Conservation (phyloP, 1,140 invertebrate species). For the Listronotus bonariensis region DNA sequence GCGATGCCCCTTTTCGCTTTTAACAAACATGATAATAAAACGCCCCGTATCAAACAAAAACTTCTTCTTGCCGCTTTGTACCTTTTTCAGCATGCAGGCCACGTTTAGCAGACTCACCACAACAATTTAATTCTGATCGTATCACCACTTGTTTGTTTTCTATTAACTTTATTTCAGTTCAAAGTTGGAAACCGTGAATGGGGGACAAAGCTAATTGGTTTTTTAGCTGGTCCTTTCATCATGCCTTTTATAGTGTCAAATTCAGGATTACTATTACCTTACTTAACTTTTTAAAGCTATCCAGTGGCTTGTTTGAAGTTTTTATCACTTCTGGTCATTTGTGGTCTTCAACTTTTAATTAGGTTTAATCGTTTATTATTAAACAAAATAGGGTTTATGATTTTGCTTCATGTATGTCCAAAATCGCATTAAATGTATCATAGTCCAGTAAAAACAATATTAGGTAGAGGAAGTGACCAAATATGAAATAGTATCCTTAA, state of each 20-base stretch:
- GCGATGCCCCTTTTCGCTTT: too few relatives aligned
- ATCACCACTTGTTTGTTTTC: constrained; percentile 39
- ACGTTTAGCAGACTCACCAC: constrained; percentile 36
- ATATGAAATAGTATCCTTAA: too few relatives aligned
- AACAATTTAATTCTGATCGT: constrained; percentile 42
- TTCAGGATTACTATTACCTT: constrained; percentile 16
- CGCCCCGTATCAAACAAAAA: not conserved
- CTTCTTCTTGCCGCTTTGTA: not conserved
- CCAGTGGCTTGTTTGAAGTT: not conserved
- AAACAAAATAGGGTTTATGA: too few relatives aligned
- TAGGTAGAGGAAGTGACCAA: too few relatives aligned
- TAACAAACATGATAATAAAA: too few relatives aligned
- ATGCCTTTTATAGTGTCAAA: constrained; percentile 25
- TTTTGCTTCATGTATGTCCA: too few relatives aligned
- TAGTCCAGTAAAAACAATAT: too few relatives aligned
- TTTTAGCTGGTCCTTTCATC: constrained; percentile 19
- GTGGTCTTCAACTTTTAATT: too few relatives aligned
- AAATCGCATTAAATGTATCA: too few relatives aligned
- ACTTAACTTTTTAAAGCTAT: constrained; percentile 9
- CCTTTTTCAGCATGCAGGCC: constrained; percentile 34
- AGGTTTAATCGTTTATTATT: too few relatives aligned
- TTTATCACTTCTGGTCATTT: too few relatives aligned
- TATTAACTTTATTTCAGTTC: constrained; percentile 42
- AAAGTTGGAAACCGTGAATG: constrained; percentile 38
- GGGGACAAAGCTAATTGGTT: constrained; percentile 41